Evolutionary conservation across 2,888 invertebrate genomes (phyloP), one percentile per base, ranked within the genome.

Genomic region (Ophioninae sp.): DNA sequence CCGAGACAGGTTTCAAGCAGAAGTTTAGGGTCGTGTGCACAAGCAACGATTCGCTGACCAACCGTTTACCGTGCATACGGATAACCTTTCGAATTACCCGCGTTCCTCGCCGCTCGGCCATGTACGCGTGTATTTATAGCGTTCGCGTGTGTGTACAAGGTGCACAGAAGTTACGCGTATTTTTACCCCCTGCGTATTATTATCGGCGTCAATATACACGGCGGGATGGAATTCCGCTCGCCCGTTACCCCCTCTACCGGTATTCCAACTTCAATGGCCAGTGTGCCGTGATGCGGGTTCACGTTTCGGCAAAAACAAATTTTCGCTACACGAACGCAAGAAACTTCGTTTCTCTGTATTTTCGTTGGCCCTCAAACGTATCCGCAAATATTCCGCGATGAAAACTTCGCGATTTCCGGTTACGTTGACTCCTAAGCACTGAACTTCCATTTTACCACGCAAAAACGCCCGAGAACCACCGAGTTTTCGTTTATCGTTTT

Each of bases 1-100:
- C 37, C 58, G 56, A 64, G 75, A 71, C 79, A 75, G 74, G 64
- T 82, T 75, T 59, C 30, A 59, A n/a, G 13, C 30, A 59, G 30
- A 74, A 68, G 61, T 84, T 79, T 84, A 79, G 84, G 84, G 81
- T 75, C 84, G 84, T 84, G 84, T 84, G 84, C 84, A 84, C 84
- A 75, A 78, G 78, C 67, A 75, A 84, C 81, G 79, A 78, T 84
- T 81, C 75, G 79, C 84, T 84, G 78, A 81, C 75, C 67, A 78
- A 72, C 30, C 65, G 69, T 76, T 75, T 72, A 73, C 79, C 67
- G 64, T 72, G 56, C 79, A 73, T 64, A 80, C 74, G 68, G 51
- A 20, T 68, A 68, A 73, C 72, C 72, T 73, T 72, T 67, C 61
- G 81, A 81, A 81, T 77, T 64, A 79, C 58, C 58, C 72, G 72